Conservation (phyloP, 2,888 invertebrate species). For the Yponomeuta plumbellus region DNA sequence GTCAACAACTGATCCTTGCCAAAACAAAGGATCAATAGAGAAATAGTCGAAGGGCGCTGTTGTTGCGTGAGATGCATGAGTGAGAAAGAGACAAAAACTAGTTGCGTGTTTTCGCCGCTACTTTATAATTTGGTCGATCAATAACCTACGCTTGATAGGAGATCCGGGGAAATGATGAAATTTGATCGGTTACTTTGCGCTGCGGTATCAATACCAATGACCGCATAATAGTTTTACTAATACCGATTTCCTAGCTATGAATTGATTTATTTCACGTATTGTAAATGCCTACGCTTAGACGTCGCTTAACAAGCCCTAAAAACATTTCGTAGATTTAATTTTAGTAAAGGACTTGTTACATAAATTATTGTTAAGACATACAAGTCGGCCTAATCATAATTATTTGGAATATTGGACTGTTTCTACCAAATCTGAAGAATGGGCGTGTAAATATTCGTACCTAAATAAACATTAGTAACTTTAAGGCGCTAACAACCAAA, state of each 20-base stretch:
- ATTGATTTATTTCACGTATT: not conserved
- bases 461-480: no score
- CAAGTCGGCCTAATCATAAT: no score
- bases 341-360: no score
- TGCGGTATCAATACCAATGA: not conserved
- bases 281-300: no score
- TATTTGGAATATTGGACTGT: no score
- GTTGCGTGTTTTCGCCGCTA: not conserved
- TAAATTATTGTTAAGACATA: no score
- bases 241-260: not conserved
- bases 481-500: no score
- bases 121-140: not conserved
- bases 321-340: no score
- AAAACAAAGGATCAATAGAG: slow-evolving; percentile 10
- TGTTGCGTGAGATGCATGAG: not conserved
- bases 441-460: no score
- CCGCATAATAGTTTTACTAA: not conserved
- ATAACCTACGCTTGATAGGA: not conserved
- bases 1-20: not conserved
- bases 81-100: slow-evolving; percentile 1
- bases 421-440: no score
- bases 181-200: not conserved
- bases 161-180: slow-evolving; percentile 1
- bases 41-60: slow-evolving; percentile 5
- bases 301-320: no score